phyloP scores from a whole-genome alignment of 2,113 vertebrate genomes.

The Noctilio leporinus region DNA sequence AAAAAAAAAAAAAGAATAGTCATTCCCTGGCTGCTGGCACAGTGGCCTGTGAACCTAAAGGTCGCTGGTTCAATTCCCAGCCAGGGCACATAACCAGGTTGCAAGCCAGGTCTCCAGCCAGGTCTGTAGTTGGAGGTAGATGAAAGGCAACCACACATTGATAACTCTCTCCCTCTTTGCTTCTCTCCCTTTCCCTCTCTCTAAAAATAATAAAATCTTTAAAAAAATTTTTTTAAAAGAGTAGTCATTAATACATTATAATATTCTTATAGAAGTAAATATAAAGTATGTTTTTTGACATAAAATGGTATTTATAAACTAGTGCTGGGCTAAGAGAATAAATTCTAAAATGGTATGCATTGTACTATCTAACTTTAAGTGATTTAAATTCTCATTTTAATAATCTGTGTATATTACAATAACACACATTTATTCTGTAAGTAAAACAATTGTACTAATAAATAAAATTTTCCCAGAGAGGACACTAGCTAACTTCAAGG shows the following conservation, averaged over 20 bases:
- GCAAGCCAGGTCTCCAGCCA: no score
- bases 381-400: background rate
- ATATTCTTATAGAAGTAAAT: background rate
- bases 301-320: background rate
- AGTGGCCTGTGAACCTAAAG: no score
- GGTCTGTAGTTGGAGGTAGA: no score
- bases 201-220: no score
- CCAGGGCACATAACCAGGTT: no score
- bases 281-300: background rate
- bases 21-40: no score
- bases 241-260: background rate
- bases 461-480: background rate
- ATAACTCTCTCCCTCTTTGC: no score
- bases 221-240: no score
- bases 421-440: background rate
- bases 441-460: background rate
- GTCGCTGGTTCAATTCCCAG: no score
- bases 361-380: background rate
- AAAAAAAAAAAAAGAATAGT: no score
- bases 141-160: no score
- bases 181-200: no score
- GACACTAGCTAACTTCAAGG: background rate
- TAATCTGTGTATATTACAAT: background rate
- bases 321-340: background rate
- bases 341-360: background rate